phyloP scores from a whole-genome alignment of 2,888 invertebrate species.

The Cosmia trapezina region DNA sequence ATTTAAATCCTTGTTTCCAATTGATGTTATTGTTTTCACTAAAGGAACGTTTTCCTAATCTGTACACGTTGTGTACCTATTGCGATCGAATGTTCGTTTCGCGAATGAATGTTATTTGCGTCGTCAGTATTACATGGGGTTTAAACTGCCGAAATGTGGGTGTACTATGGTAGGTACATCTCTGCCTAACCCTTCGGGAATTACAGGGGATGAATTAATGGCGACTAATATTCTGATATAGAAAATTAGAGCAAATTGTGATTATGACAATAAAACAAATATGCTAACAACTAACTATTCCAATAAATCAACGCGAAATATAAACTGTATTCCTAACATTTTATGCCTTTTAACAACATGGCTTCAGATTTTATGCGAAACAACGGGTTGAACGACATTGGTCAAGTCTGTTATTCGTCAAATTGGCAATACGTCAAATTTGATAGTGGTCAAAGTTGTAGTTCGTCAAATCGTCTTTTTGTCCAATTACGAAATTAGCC shows the following conservation, averaged over 20 bases:
- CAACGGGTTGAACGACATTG: too few species aligned
- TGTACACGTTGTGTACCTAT: neutral
- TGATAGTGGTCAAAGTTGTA: too few species aligned
- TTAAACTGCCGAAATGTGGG: neutral
- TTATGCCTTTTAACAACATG: neutral
- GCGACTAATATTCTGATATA: neutral
- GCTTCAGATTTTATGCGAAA: neutral
- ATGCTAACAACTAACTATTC: neutral
- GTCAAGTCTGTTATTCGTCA: too few species aligned
- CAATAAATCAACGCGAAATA: neutral
- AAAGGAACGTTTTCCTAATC: neutral
- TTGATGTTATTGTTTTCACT: neutral
- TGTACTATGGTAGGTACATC: too few species aligned
- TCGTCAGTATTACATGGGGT: neutral
- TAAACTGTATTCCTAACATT: neutral
- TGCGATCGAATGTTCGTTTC: neutral
- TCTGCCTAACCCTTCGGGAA: neutral
- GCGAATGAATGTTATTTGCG: neutral
- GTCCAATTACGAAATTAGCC: too few species aligned
- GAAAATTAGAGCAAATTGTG: neutral
- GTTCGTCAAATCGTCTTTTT: too few species aligned
- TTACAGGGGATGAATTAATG: neutral
- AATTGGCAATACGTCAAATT: too few species aligned
- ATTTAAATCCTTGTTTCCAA: neutral
- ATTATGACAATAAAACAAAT: neutral